These are phyloP conservation scores for Poecilia wingei DNA, from an alignment of 2,797 vertebrate genomes.

Conservation along the genomic window DNA sequence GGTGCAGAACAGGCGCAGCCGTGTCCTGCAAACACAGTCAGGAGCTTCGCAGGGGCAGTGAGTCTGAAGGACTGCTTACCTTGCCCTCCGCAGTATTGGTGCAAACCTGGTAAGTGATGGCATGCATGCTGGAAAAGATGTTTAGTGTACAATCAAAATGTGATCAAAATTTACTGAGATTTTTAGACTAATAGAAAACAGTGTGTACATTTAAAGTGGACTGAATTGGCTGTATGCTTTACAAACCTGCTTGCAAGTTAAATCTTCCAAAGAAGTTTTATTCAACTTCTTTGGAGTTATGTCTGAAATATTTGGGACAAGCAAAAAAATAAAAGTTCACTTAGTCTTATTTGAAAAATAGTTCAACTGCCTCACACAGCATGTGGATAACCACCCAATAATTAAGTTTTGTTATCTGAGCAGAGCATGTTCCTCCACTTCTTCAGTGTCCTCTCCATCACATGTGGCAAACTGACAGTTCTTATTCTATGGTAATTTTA, in stretches of 20 bases:
- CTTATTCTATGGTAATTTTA: too few relatives aligned
- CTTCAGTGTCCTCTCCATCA: too few relatives aligned
- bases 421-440: too few relatives aligned
- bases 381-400: too few relatives aligned
- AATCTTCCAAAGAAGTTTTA: background rate
- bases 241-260: background rate
- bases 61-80: slow-evolving; percentile 83
- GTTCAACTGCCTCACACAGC: too few relatives aligned
- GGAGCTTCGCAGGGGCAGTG: slow-evolving; percentile 77
- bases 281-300: background rate
- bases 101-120: slow-evolving; percentile 83
- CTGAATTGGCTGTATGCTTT: background rate
- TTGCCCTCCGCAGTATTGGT: slow-evolving; percentile 87
- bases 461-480: too few relatives aligned
- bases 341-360: background rate
- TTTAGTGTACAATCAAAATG: background rate
- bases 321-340: background rate
- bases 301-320: background rate
- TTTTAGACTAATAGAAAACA: background rate
- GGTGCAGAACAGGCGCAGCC: slow-evolving; percentile 78
- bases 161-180: background rate
- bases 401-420: too few relatives aligned
- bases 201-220: background rate
- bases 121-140: background rate
- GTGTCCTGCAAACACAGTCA: slow-evolving; percentile 86